Evolutionary conservation across 2,113 vertebrate species (phyloP).

Genomic region (Microcebus ravelobensis): DNA sequence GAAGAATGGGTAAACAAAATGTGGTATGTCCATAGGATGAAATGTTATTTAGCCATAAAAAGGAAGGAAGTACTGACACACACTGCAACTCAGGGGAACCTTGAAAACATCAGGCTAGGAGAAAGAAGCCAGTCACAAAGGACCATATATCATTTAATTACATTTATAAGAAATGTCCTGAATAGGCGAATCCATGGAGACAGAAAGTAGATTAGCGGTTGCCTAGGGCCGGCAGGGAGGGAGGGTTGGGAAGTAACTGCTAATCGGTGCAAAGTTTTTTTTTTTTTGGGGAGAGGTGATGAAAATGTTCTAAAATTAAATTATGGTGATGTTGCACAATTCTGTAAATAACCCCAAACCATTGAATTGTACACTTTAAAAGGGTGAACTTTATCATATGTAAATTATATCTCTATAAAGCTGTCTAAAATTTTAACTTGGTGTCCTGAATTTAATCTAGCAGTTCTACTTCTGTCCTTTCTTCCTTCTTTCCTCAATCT

Average conservation of each 20-base stretch:
- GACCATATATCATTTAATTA: rapidly evolving
- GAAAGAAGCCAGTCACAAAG: background rate
- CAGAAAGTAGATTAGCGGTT: background rate
- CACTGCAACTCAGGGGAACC: background rate
- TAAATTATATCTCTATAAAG: background rate
- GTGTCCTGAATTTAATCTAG: constrained; percentile 14
- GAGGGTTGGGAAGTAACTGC: background rate
- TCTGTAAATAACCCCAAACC: background rate
- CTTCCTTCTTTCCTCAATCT: background rate
- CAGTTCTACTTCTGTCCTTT: background rate
- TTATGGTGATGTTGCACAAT: background rate
- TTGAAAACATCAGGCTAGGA: background rate
- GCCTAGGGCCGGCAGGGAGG: background rate
- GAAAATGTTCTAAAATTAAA: constrained; percentile 21
- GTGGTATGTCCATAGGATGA: background rate
- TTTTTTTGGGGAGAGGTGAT: background rate
- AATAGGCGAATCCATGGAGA: background rate
- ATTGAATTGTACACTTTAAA: background rate
- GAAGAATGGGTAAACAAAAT: background rate
- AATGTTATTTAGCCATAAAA: background rate
- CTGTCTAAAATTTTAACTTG: background rate
- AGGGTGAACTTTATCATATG: constrained; percentile 7
- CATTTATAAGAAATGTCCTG: background rate
- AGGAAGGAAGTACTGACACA: background rate
- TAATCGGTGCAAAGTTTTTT: background rate